phyloP scores from a whole-genome alignment of 2,113 vertebrate genomes.

The Telmatochromis sp. region DNA sequence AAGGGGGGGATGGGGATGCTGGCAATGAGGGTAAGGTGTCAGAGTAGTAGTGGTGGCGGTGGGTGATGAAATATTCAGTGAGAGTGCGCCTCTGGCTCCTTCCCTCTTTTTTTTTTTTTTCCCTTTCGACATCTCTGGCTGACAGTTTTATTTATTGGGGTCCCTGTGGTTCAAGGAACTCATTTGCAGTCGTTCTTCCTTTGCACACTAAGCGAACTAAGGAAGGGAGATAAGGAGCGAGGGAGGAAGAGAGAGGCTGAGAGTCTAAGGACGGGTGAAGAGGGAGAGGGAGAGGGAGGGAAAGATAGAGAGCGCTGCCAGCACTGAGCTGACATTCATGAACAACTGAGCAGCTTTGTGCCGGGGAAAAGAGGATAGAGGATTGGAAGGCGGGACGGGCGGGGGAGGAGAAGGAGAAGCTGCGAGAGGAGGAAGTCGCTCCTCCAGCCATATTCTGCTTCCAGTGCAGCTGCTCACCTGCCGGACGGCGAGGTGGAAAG shows the following conservation, averaged over 20 bases:
- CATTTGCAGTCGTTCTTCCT: slow-evolving; percentile 74
- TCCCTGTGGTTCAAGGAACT: slow-evolving; percentile 77
- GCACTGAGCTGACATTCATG: slow-evolving; percentile 62
- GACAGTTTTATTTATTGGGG: slow-evolving; percentile 76
- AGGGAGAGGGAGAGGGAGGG: slow-evolving; percentile 24
- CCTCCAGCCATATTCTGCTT: slow-evolving; percentile 4
- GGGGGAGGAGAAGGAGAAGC: slow-evolving; percentile 33
- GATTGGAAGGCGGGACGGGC: slow-evolving; percentile 32
- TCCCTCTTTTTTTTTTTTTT: not conserved
- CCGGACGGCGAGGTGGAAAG: not conserved
- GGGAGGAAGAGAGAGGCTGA: slow-evolving; percentile 27
- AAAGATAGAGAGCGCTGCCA: slow-evolving; percentile 38
- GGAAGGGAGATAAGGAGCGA: slow-evolving; percentile 55
- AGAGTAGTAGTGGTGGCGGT: slow-evolving; percentile 43
- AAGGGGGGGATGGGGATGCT: slow-evolving; percentile 38
- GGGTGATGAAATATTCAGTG: slow-evolving; percentile 80
- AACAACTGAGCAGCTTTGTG: slow-evolving; percentile 60
- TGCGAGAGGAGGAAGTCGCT: slow-evolving; percentile 19
- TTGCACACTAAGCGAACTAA: slow-evolving; percentile 63
- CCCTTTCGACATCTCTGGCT: slow-evolving; percentile 60
- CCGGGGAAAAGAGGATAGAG: slow-evolving; percentile 49
- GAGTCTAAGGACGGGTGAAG: slow-evolving; percentile 19
- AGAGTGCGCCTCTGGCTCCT: slow-evolving; percentile 67
- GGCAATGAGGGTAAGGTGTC: slow-evolving; percentile 60
- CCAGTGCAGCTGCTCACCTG: slow-evolving; percentile 26